These are phyloP conservation scores for Diplolepis rosae DNA, from an alignment of 2,888 invertebrate species.

Conservation along the genomic window DNA sequence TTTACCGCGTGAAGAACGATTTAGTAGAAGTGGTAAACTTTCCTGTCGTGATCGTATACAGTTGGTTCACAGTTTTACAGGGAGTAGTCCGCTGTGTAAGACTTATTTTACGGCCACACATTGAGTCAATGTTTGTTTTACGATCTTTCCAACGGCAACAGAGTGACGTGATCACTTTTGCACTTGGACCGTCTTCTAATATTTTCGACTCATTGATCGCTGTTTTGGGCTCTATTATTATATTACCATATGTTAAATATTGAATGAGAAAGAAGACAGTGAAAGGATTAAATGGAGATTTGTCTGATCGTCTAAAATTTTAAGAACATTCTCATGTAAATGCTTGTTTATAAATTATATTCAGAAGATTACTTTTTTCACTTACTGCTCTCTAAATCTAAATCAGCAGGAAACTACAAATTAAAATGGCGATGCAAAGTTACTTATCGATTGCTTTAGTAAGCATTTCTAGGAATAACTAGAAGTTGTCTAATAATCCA, in stretches of 20 bases:
- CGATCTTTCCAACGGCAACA: constrained; percentile 23
- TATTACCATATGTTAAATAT: not conserved
- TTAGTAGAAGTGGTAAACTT: constrained; percentile 42
- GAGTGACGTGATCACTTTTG: constrained; percentile 38
- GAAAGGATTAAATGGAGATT: not conserved
- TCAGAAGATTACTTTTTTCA: no score
- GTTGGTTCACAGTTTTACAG: constrained; percentile 37
- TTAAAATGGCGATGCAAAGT: no score
- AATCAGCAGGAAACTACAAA: no score
- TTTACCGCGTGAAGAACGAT: constrained; percentile 32
- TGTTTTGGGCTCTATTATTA: not conserved
- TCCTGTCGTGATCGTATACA: constrained; percentile 40
- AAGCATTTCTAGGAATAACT: no score
- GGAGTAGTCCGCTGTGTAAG: constrained; percentile 37
- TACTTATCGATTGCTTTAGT: no score
- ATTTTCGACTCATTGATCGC: constrained; percentile 6
- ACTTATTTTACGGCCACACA: constrained; percentile 36
- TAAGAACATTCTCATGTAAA: no score
- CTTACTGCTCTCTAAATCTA: no score
- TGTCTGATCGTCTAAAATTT: not conserved
- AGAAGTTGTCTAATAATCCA: no score
- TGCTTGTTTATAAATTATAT: no score
- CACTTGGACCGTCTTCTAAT: not conserved
- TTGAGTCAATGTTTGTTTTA: constrained; percentile 45
- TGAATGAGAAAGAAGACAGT: not conserved